These are phyloP conservation scores for Bolborhynchus lineola DNA, from an alignment of 2,113 vertebrate genomes.

Conservation along the genomic window DNA sequence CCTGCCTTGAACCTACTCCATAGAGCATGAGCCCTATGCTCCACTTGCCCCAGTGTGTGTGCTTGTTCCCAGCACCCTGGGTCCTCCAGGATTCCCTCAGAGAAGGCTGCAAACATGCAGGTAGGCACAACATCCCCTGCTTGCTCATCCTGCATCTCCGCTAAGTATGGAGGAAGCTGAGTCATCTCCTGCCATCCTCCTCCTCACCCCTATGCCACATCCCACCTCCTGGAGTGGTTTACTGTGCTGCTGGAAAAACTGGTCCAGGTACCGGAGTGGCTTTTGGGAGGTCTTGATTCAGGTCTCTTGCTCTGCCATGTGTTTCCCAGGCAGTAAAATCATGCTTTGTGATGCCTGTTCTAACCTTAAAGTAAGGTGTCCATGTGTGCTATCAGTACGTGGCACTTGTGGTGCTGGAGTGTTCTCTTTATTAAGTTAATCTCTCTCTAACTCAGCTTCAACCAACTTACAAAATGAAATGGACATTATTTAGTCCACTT, in stretches of 20 bases:
- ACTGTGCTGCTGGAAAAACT: background rate
- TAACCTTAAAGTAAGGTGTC: background rate
- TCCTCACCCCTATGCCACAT: background rate
- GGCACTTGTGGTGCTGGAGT: background rate
- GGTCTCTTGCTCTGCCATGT: rapidly evolving
- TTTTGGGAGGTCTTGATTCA: background rate
- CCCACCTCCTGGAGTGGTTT: background rate
- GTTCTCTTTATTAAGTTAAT: background rate
- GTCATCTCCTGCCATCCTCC: background rate
- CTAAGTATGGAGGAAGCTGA: background rate
- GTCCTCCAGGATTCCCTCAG: background rate
- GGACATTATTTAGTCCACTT: background rate
- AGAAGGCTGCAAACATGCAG: background rate
- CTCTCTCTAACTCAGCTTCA: background rate
- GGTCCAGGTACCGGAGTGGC: background rate
- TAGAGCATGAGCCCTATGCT: background rate
- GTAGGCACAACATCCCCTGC: background rate
- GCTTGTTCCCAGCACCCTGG: background rate
- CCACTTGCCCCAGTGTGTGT: background rate
- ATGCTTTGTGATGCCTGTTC: rapidly evolving
- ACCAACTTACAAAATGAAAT: background rate
- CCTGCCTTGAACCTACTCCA: background rate
- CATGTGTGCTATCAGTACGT: background rate
- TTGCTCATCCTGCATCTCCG: background rate
- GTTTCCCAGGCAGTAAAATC: rapidly evolving